Evolutionary conservation across 2,113 vertebrate genomes (phyloP).

Genomic region (Himantopus leucocephalus): DNA sequence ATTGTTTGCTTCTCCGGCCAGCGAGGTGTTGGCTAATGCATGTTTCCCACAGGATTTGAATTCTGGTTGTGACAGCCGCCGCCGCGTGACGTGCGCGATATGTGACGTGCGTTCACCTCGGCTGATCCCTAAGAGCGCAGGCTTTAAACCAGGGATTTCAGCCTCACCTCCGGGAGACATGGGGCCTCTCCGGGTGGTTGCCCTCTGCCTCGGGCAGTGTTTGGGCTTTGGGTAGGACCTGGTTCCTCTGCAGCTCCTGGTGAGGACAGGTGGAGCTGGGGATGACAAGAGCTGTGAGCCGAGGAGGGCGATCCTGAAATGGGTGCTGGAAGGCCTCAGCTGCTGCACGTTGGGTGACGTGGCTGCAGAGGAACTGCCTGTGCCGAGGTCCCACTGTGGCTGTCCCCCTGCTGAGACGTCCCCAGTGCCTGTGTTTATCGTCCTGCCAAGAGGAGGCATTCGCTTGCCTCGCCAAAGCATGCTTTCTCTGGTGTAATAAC

Average conservation of each 20-base stretch:
- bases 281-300: rapidly evolving
- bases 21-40: neutral
- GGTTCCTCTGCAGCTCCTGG: neutral
- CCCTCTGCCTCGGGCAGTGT: rapidly evolving
- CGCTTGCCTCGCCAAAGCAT: neutral
- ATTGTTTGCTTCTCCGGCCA: neutral
- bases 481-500: neutral
- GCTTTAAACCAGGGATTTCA: neutral
- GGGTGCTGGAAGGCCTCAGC: neutral
- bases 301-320: rapidly evolving
- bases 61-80: neutral
- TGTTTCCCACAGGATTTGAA: neutral
- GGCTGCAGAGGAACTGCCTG: neutral
- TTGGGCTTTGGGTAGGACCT: neutral
- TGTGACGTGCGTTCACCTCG: neutral
- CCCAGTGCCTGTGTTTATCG: neutral
- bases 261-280: neutral
- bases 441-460: neutral
- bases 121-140: neutral
- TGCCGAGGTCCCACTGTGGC: neutral
- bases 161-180: rapidly evolving
- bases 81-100: neutral
- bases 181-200: rapidly evolving
- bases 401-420: neutral
- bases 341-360: neutral